A percentile compares a stretch with the other conserved stretches of the same genome.
Conservation (phyloP, 1,140 invertebrate genomes). For the Arion vulgaris region DNA sequence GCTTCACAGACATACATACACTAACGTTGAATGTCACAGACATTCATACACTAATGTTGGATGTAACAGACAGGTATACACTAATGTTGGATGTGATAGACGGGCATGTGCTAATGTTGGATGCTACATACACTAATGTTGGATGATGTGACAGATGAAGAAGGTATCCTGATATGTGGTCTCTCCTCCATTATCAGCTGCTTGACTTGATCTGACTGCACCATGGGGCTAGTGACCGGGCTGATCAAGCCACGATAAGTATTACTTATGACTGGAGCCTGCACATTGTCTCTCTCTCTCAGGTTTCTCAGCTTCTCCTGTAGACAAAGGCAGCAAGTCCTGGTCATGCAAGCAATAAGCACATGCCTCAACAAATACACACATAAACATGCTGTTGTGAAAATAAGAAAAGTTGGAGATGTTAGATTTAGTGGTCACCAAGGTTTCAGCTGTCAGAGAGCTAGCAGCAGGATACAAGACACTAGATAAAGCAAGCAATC, state of each 20-base stretch:
- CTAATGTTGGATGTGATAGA: neutral
- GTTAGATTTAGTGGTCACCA: too few species aligned
- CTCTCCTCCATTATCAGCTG: neutral
- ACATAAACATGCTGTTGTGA: too few species aligned
- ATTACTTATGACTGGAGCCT: neutral
- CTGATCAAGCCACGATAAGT: neutral
- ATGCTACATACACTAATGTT: neutral
- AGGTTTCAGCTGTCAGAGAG: too few species aligned
- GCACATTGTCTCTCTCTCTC: neutral
- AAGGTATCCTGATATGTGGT: constrained; percentile 5
- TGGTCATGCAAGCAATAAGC: too few species aligned
- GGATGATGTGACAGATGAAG: neutral
- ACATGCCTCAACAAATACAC: too few species aligned
- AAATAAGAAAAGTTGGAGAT: too few species aligned
- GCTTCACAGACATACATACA: too few species aligned
- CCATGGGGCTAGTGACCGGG: neutral
- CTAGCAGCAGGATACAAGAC: too few species aligned
- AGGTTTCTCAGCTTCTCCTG: constrained; percentile 25
- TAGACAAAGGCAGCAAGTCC: neutral
- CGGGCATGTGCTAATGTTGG: neutral
- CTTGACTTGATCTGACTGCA: constrained; percentile 19
- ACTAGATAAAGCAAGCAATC: too few species aligned
- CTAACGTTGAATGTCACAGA: too few species aligned
- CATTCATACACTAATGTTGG: too few species aligned
- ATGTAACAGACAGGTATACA: constrained; percentile 9